These are phyloP conservation scores for Heterotilapia buettikoferi DNA, from an alignment of 2,113 vertebrate genomes.

Conservation along the genomic window DNA sequence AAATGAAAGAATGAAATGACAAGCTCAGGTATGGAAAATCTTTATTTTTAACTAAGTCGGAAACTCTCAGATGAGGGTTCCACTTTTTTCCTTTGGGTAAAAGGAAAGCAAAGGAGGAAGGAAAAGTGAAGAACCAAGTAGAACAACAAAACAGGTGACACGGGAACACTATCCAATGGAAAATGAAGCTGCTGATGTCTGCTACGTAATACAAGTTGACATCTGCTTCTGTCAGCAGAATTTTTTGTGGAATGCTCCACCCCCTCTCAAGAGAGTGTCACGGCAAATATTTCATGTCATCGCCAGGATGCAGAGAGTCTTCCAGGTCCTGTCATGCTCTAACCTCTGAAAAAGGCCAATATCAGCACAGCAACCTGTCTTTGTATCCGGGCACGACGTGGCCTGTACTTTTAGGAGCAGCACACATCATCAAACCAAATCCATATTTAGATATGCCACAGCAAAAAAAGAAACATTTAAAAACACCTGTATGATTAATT, in stretches of 20 bases:
- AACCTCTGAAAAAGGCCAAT: conserved; percentile 50
- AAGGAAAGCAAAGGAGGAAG: background rate
- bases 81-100: background rate
- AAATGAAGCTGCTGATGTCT: conserved; percentile 43
- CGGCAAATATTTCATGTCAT: conserved; percentile 58
- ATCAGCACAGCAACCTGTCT: conserved; percentile 59
- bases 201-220: conserved; percentile 47
- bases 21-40: background rate
- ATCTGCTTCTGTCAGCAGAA: conserved; percentile 51
- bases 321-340: conserved; percentile 29
- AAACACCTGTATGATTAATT: background rate
- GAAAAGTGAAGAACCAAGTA: background rate
- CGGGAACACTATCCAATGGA: background rate
- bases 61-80: background rate
- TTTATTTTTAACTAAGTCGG: background rate
- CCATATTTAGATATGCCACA: background rate
- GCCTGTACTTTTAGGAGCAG: background rate
- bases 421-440: background rate
- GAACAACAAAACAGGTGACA: background rate
- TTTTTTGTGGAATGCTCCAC: conserved; percentile 49
- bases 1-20: background rate
- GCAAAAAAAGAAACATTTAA: background rate
- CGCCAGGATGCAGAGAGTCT: conserved; percentile 26
- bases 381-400: background rate
- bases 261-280: conserved; percentile 51